These are phyloP conservation scores for Lophotis ruficrista DNA, from an alignment of 2,113 vertebrate species.

Conservation along the genomic window DNA sequence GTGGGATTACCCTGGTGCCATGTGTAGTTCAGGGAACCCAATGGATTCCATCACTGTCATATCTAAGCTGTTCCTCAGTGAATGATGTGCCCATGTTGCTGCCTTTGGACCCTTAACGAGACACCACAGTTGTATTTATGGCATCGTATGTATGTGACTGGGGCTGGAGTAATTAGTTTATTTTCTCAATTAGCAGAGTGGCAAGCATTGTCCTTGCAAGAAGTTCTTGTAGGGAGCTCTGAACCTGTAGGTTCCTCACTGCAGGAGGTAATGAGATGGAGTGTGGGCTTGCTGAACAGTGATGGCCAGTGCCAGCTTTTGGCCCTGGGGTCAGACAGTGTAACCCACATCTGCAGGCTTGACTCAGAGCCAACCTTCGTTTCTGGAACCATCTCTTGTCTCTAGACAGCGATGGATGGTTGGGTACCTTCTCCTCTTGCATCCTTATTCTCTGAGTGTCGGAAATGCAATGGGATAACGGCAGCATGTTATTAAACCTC, in stretches of 20 bases:
- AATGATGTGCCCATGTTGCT: not conserved
- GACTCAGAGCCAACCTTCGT: not conserved
- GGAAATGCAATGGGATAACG: not conserved
- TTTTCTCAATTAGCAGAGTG: not conserved
- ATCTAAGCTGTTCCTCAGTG: not conserved
- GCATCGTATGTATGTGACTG: rapidly evolving
- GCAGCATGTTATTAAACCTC: not conserved
- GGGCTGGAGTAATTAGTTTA: no score
- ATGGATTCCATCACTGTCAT: not conserved
- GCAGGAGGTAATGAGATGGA: not conserved
- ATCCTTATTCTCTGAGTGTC: not conserved
- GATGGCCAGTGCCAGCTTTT: not conserved
- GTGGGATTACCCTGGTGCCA: not conserved
- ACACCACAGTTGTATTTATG: no score
- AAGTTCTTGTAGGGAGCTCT: not conserved
- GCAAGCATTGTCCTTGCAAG: not conserved
- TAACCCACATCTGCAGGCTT: not conserved
- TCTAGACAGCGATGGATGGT: not conserved
- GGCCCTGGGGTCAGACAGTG: not conserved
- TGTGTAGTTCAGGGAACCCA: not conserved
- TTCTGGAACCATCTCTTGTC: not conserved
- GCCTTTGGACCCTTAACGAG: not conserved
- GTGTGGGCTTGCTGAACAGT: rapidly evolving
- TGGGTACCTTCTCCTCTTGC: not conserved
- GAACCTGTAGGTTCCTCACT: not conserved